These are phyloP conservation scores for Gerris lacustris DNA, from an alignment of 2,888 invertebrate genomes.

Conservation along the genomic window DNA sequence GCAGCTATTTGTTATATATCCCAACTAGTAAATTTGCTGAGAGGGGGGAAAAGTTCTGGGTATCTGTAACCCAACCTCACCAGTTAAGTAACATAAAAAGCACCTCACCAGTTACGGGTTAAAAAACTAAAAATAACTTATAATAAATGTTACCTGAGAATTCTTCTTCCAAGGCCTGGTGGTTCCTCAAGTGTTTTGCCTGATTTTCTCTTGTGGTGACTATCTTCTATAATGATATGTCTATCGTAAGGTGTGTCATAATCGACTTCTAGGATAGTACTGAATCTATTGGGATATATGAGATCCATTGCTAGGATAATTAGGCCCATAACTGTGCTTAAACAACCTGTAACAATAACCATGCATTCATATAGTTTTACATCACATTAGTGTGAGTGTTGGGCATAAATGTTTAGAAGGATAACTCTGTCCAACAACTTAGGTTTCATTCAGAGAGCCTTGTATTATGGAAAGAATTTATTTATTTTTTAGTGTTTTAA, in stretches of 20 bases:
- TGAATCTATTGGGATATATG: conserved; percentile 80
- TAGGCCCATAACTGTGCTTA: conserved; percentile 65
- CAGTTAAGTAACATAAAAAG: no score
- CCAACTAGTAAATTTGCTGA: no score
- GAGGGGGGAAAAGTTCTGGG: no score
- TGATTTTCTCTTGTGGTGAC: conserved; percentile 55
- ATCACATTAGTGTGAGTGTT: no score
- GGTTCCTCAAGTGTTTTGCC: conserved; percentile 51
- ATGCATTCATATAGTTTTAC: no score
- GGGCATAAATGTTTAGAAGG: no score
- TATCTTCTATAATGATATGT: conserved; percentile 82
- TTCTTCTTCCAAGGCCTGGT: conserved; percentile 49
- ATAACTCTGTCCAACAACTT: no score
- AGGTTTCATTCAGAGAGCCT: no score
- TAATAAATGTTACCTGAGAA: conserved; percentile 35
- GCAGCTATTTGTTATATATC: no score
- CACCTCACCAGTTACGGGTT: background rate
- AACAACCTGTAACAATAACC: conserved; percentile 46
- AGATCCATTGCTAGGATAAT: conserved; percentile 71
- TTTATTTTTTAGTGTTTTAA: no score
- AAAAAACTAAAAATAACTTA: conserved; percentile 3
- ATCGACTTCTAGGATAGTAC: conserved; percentile 74
- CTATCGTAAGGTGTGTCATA: conserved; percentile 89
- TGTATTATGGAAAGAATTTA: no score
- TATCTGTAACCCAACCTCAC: no score